Evolutionary conservation across 2,113 vertebrate species (phyloP).

Genomic region (Malurus elegans): DNA sequence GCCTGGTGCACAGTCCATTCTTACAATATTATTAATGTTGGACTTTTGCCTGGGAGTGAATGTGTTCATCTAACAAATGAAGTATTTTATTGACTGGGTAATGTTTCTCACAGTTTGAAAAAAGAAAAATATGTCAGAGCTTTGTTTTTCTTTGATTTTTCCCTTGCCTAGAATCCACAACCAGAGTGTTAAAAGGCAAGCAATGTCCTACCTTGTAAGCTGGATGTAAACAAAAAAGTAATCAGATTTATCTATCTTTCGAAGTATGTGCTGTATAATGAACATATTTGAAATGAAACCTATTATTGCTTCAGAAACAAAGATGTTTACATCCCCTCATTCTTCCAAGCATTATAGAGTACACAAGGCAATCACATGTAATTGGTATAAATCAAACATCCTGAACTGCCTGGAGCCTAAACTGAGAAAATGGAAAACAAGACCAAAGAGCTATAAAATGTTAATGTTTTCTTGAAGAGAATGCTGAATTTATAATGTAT

Average conservation of each 20-base stretch:
- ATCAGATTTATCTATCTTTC: background rate
- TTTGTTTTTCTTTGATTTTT: background rate
- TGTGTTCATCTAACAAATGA: too few relatives aligned
- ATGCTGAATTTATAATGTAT: background rate
- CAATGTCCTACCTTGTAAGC: background rate
- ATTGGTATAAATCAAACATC: constrained; percentile 29
- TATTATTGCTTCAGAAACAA: constrained; percentile 3
- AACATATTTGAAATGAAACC: constrained; percentile 18
- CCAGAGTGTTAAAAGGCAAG: background rate
- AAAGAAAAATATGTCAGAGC: background rate
- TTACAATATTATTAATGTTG: background rate
- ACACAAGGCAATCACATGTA: constrained; percentile 16
- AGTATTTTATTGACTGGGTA: background rate
- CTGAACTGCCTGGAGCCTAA: constrained; percentile 15
- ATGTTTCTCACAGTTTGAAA: background rate
- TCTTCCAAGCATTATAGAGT: background rate
- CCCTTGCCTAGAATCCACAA: background rate
- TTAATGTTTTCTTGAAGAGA: constrained; percentile 26
- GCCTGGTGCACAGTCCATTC: background rate
- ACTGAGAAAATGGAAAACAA: constrained; percentile 7
- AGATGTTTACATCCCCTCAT: background rate
- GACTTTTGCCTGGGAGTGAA: too few relatives aligned
- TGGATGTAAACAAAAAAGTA: background rate
- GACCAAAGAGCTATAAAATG: constrained; percentile 31
- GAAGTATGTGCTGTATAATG: background rate